phyloP scores from a whole-genome alignment of 2,888 invertebrate species.

The Alviniconcha strummeri region DNA sequence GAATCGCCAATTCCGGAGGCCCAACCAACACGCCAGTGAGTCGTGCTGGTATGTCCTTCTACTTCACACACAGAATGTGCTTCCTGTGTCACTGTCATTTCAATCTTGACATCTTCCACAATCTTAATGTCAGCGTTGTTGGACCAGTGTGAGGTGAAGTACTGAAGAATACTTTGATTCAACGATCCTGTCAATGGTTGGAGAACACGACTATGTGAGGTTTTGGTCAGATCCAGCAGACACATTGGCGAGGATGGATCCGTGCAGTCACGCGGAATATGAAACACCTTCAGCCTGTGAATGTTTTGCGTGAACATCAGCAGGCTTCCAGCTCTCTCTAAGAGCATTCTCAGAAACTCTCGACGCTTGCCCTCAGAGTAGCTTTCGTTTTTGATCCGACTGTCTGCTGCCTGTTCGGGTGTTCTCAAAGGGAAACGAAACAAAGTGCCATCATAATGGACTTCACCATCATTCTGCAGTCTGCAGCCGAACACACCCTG shows the following conservation, averaged over 20 bases:
- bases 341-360: slow-evolving; percentile 56
- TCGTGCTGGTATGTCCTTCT: background rate
- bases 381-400: slow-evolving; percentile 59
- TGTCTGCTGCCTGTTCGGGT: slow-evolving; percentile 54
- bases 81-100: slow-evolving; percentile 1
- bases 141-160: slow-evolving; percentile 1
- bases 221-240: slow-evolving; percentile 18
- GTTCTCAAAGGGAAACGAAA: slow-evolving; percentile 70
- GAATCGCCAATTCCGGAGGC: slow-evolving; percentile 10
- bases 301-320: slow-evolving; percentile 70
- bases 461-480: background rate
- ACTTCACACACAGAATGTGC: slow-evolving; percentile 1
- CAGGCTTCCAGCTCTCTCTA: slow-evolving; percentile 59
- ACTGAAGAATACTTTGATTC: slow-evolving; percentile 9
- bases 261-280: slow-evolving; percentile 43
- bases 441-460: slow-evolving; percentile 60
- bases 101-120: slow-evolving; percentile 5
- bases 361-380: slow-evolving; percentile 58
- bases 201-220: background rate
- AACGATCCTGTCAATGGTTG: background rate
- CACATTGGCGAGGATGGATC: background rate
- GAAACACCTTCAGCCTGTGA: slow-evolving; percentile 54
- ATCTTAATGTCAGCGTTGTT: slow-evolving; percentile 11
- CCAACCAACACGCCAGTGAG: slow-evolving; percentile 20
- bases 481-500: slow-evolving; percentile 55